Evolutionary conservation across 2,113 vertebrate genomes (phyloP).

Genomic region (Anarhynchus alexandrinus): DNA sequence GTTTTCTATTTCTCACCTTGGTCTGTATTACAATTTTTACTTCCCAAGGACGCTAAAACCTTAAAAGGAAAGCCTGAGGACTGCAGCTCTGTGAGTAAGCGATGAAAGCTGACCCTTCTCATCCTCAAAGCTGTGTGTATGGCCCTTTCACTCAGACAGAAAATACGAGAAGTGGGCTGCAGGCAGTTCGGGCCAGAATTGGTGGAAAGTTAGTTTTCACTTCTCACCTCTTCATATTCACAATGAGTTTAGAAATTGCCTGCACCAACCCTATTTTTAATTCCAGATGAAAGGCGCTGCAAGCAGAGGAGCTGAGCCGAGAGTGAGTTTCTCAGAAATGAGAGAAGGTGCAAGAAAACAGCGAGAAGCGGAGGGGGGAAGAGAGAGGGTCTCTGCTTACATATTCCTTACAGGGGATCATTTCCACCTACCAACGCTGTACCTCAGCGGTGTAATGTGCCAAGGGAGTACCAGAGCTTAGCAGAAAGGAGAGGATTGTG

Average conservation of each 20-base stretch:
- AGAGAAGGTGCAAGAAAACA: background rate
- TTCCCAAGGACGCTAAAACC: background rate
- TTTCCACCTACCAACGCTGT: background rate
- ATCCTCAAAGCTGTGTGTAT: rapidly evolving
- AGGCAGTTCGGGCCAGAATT: background rate
- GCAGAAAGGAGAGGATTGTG: background rate
- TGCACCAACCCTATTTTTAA: background rate
- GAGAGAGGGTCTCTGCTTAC: background rate
- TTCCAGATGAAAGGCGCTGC: background rate
- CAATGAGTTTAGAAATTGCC: background rate
- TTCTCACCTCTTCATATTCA: background rate
- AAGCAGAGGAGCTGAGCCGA: rapidly evolving
- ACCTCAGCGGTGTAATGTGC: rapidly evolving
- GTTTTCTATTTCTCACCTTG: background rate
- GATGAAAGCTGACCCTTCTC: background rate
- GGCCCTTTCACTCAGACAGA: background rate
- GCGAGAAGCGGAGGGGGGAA: background rate
- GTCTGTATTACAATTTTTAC: background rate
- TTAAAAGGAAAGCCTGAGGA: background rate
- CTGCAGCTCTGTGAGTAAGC: background rate
- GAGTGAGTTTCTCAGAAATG: background rate
- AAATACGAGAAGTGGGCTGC: background rate
- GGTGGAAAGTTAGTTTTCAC: background rate
- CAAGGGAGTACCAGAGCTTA: background rate
- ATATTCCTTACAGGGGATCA: background rate